Evolutionary conservation across 2,888 invertebrate species (phyloP), one percentile per base, ranked within the genome.

Genomic region (Drosophila subquinaria): DNA sequence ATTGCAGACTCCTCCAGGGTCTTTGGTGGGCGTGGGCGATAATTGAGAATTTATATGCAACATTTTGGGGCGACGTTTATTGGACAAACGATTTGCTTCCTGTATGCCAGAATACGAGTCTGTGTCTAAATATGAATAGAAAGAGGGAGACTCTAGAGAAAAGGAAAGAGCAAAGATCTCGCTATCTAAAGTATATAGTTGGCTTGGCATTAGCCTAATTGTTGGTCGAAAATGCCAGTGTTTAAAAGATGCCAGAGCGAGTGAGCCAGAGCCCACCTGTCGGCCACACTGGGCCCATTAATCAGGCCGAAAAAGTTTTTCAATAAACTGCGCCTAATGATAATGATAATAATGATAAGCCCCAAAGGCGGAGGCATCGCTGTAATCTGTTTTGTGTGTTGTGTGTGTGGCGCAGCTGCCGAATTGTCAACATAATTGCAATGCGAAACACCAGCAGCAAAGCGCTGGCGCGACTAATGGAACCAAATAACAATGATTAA

Each of bases 401-500:
- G 20, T 56, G 33, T 27, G 20, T 56, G 33, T 57, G 43, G 30
- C 59, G 55, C 76, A 70, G 73, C 81, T 68, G 72, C 74, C 80
- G 78, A 88, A 86, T 82, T 88, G 86, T 88, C 86, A 86, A 75
- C 87, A 76, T 81, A 86, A 86, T 86, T 79, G 85, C 79, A 76
- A 79, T 66, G 81, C 81, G 76, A 86, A 88, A 85, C 83, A 88
- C 83, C 85, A 77, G 86, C 86, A 86, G 87, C 83, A 71, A 75
- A 73, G 70, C 71, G 64, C 59, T 69, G 47, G 38, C 73, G 73
- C 73, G 76, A 60, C 86, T 88, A 88, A 86, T 88, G 88, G 79
- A 73, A 76, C 68, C 71, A 88, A 88, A 88, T 88, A 87, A 88
- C 88, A 88, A 87, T 88, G 89, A 88, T 88, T 88, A 88, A 86